Conservation (phyloP, 1,140 invertebrate species). For the Lysiphlebus fabarum region DNA sequence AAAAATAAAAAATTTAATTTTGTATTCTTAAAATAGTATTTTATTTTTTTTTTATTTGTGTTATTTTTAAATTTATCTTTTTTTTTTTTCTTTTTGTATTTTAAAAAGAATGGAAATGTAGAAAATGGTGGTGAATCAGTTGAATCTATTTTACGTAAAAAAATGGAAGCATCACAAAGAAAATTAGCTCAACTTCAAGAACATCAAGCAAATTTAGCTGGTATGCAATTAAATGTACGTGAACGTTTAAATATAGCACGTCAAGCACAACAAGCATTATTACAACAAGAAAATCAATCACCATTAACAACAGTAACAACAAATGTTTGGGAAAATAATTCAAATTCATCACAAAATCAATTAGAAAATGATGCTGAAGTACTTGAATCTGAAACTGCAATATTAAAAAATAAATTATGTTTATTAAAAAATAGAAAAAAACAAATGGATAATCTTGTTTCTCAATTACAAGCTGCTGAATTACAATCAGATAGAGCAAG, state of each 20-base stretch:
- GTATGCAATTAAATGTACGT: conserved; percentile 43
- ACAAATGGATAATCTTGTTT: conserved; percentile 50
- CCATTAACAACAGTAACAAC: background rate
- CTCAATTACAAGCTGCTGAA: conserved; percentile 46
- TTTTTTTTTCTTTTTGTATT: background rate
- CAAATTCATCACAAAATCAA: conserved; percentile 23
- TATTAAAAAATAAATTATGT: conserved; percentile 43
- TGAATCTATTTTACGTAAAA: conserved; percentile 40
- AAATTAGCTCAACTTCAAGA: conserved; percentile 47
- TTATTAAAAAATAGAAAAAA: conserved; percentile 49
- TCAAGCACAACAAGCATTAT: conserved; percentile 40
- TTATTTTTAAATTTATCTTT: conserved; percentile 18
- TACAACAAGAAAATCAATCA: conserved; percentile 37
- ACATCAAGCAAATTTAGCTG: conserved; percentile 44
- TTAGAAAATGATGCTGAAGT: conserved; percentile 35
- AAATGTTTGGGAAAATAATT: conserved; percentile 23
- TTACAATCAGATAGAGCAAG: conserved; percentile 26
- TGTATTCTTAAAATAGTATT: conserved; percentile 3
- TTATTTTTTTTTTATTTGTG: conserved; percentile 7
- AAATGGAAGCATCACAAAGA: conserved; percentile 48
- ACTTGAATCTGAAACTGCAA: conserved; percentile 43
- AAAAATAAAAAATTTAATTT: conserved; percentile 9
- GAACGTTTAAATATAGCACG: conserved; percentile 47
- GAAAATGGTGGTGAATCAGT: conserved; percentile 30
- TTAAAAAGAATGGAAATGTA: conserved; percentile 38